Evolutionary conservation across 2,113 vertebrate genomes (phyloP).

Genomic region (Xenopus borealis): DNA sequence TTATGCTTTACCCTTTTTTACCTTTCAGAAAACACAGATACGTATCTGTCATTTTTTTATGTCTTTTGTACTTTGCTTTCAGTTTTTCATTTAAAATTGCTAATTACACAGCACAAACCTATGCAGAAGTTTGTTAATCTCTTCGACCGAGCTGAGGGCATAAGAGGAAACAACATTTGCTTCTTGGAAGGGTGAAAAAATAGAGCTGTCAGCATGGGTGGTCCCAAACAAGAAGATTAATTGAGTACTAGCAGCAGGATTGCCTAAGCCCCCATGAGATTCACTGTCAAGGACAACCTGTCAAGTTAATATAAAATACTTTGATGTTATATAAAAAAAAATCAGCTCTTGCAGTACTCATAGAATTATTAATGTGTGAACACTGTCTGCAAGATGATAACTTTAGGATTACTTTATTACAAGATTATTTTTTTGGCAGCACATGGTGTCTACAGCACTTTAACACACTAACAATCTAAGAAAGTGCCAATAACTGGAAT

Average conservation of each 20-base stretch:
- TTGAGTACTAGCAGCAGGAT: slow-evolving; percentile 17
- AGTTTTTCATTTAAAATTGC: slow-evolving; percentile 24
- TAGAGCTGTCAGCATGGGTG: slow-evolving; percentile 45
- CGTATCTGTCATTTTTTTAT: slow-evolving; percentile 50
- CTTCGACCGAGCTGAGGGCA: slow-evolving; percentile 21
- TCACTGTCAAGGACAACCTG: slow-evolving; percentile 37
- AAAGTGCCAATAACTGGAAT: too few species aligned
- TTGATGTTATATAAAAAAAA: not conserved
- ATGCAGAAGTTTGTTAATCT: slow-evolving; percentile 18
- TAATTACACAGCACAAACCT: slow-evolving; percentile 40
- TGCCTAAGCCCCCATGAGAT: slow-evolving; percentile 15
- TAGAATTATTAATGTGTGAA: too few species aligned
- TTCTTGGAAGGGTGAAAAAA: slow-evolving; percentile 27
- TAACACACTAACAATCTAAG: too few species aligned
- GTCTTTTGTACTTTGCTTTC: slow-evolving; percentile 48
- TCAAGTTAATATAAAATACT: slow-evolving; percentile 8
- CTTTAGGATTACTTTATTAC: too few species aligned
- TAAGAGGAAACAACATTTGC: slow-evolving; percentile 37
- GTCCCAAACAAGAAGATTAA: slow-evolving; percentile 46
- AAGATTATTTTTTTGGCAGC: too few species aligned
- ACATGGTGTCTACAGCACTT: too few species aligned
- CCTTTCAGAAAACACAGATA: slow-evolving; percentile 17
- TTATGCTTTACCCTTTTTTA: too few species aligned
- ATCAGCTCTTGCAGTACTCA: not conserved
- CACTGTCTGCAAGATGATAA: too few species aligned